Evolutionary conservation across 2,113 vertebrate genomes (phyloP).

Genomic region (Canis aureus): DNA sequence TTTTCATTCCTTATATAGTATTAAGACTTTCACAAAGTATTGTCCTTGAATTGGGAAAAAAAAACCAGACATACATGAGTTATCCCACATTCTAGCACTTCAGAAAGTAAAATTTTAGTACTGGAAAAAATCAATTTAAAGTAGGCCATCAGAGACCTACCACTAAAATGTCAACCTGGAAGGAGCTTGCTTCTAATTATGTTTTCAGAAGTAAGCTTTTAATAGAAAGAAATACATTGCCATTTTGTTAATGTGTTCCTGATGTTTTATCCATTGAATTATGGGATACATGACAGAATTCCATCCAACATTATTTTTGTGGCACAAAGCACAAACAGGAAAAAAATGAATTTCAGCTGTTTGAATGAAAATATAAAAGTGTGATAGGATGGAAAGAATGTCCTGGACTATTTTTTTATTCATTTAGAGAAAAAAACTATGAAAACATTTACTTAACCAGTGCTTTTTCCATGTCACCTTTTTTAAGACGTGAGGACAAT

Average conservation of each 20-base stretch:
- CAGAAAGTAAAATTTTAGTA: conserved; percentile 73
- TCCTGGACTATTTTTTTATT: conserved; percentile 64
- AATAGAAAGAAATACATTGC: conserved; percentile 83
- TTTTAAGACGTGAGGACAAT: conserved; percentile 31
- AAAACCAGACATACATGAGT: conserved; percentile 67
- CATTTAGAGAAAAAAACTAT: conserved; percentile 70
- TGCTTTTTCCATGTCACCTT: conserved; percentile 27
- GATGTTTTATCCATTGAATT: conserved; percentile 84
- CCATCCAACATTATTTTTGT: conserved; percentile 83
- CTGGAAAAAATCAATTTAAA: conserved; percentile 80
- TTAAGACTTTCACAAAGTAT: conserved; percentile 55
- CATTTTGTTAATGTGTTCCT: conserved; percentile 83
- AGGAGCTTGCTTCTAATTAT: conserved; percentile 81
- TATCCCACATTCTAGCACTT: conserved; percentile 71
- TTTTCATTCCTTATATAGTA: conserved; percentile 10
- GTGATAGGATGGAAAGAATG: conserved; percentile 85
- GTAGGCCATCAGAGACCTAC: conserved; percentile 70
- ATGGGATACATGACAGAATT: conserved; percentile 81
- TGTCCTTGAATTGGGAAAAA: conserved; percentile 57
- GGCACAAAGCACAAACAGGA: conserved; percentile 82
- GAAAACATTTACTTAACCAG: conserved; percentile 76
- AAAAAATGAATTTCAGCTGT: conserved; percentile 87
- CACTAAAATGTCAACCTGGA: conserved; percentile 83
- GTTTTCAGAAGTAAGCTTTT: conserved; percentile 85
- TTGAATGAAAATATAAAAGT: conserved; percentile 83